phyloP scores from a whole-genome alignment of 2,797 vertebrate genomes.

The Urocyon cinereoargenteus region DNA sequence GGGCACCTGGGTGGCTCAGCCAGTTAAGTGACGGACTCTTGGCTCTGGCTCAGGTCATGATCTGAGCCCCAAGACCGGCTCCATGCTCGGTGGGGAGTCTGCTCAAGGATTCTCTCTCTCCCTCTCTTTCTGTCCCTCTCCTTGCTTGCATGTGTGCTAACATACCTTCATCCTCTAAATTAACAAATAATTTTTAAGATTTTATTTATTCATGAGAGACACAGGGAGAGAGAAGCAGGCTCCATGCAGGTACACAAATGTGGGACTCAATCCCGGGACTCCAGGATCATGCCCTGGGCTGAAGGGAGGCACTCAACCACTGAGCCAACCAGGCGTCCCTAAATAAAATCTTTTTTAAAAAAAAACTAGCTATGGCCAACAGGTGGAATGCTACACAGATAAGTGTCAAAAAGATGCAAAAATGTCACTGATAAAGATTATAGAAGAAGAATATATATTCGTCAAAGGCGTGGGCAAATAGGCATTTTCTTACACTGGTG shows the following conservation, averaged over 20 bases:
- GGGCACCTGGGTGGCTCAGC: neutral
- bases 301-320: no score
- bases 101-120: neutral
- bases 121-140: neutral
- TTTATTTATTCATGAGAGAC: no score
- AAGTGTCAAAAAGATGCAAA: constrained; percentile 3
- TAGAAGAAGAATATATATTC: neutral
- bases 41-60: neutral
- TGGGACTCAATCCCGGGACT: no score
- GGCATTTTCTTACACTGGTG: neutral
- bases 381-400: neutral
- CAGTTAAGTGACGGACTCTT: neutral
- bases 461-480: neutral
- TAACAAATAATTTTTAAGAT: neutral
- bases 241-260: no score
- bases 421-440: neutral
- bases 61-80: neutral
- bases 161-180: neutral
- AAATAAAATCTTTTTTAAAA: neutral
- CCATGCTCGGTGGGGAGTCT: neutral
- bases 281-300: no score
- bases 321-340: no score
- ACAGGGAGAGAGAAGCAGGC: no score
- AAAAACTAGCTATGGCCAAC: neutral
- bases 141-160: neutral